Percentiles rank a stretch among this genome's conserved stretches.
These are phyloP conservation scores for Periparus ater DNA, from an alignment of 2,797 vertebrate genomes.

Conservation along the genomic window DNA sequence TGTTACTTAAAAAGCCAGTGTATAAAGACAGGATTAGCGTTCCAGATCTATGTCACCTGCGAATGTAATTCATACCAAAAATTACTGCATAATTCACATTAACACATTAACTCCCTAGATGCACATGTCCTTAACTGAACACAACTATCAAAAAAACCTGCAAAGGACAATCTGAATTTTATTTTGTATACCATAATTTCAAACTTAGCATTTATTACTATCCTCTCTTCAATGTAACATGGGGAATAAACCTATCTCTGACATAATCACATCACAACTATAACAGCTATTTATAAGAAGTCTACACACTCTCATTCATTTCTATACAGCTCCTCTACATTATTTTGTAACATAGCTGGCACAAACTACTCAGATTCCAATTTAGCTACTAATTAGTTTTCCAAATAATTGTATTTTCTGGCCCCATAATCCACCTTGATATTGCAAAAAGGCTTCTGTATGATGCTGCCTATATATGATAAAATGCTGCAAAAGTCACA, in stretches of 20 bases:
- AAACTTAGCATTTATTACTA: not conserved
- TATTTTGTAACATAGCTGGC: not conserved
- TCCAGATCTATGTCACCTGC: not conserved
- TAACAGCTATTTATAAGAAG: not conserved
- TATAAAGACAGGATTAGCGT: not conserved
- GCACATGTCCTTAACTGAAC: not conserved
- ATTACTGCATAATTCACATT: not conserved
- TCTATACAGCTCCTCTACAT: not conserved
- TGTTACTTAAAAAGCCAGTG: not conserved
- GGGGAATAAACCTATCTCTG: not conserved
- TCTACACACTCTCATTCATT: not conserved
- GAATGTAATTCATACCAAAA: not conserved
- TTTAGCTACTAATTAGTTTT: not conserved
- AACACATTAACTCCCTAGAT: not conserved
- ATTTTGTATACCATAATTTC: not conserved
- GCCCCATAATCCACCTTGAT: not conserved
- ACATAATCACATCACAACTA: not conserved
- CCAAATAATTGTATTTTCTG: not conserved
- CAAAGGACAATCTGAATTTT: not conserved
- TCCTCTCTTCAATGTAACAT: not conserved
- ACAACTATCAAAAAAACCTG: not conserved
- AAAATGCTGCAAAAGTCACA: not conserved
- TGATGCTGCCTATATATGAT: not conserved
- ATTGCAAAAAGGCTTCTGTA: not conserved
- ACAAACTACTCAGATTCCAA: not conserved